phyloP scores from a whole-genome alignment of 2,888 invertebrate species.

The Amiota mariae region DNA sequence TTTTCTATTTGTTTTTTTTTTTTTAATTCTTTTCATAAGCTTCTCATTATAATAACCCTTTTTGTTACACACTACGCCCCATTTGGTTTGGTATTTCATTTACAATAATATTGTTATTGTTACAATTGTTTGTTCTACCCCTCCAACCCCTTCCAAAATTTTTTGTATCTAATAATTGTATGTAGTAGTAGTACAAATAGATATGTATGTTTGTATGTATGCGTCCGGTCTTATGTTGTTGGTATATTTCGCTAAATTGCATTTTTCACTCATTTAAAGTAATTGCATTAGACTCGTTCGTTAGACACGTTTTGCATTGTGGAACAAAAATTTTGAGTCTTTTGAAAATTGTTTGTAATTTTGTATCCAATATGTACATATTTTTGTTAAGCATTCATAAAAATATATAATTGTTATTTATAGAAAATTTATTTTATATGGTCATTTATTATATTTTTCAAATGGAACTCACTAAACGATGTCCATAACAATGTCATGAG shows the following conservation, averaged over 20 bases:
- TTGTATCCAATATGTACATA: too few species aligned
- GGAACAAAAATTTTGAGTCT: slow-evolving; percentile 35
- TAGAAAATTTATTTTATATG: too few species aligned
- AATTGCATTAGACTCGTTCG: slow-evolving; percentile 67
- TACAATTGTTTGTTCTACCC: not conserved
- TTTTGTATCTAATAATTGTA: slow-evolving; percentile 43
- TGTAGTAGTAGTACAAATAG: too few species aligned
- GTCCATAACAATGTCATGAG: too few species aligned
- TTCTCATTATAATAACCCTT: not conserved
- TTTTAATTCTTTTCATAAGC: too few species aligned
- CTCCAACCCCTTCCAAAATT: not conserved
- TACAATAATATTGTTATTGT: not conserved
- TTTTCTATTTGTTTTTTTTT: too few species aligned
- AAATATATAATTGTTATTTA: too few species aligned
- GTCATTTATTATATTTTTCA: too few species aligned
- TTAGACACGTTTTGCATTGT: slow-evolving; percentile 50
- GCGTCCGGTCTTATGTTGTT: slow-evolving; percentile 35
- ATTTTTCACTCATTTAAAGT: slow-evolving; percentile 61
- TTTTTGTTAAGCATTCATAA: too few species aligned
- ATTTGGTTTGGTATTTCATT: slow-evolving; percentile 23
- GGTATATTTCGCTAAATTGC: slow-evolving; percentile 65
- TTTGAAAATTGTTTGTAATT: not conserved
- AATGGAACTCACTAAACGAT: too few species aligned
- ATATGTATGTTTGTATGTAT: slow-evolving; percentile 11
- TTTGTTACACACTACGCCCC: slow-evolving; percentile 6